Evolutionary conservation across 2,113 vertebrate genomes (phyloP).

Genomic region (Ailuropoda melanoleuca): DNA sequence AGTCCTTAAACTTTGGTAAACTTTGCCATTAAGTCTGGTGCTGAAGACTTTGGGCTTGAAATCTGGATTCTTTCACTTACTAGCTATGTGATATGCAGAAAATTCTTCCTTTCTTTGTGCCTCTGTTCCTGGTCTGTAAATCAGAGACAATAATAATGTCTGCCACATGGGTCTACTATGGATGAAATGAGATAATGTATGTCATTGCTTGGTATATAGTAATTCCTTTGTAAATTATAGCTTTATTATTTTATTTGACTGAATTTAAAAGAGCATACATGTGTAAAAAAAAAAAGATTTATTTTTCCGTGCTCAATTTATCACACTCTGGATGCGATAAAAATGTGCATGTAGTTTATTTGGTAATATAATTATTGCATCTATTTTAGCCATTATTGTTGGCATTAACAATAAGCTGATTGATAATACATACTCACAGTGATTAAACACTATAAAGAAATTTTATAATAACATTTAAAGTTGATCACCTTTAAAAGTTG

Average conservation of each 20-base stretch:
- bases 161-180: neutral
- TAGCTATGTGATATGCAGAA: neutral
- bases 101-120: neutral
- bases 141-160: neutral
- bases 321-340: neutral
- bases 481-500: neutral
- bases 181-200: neutral
- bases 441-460: neutral
- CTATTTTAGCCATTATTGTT: neutral
- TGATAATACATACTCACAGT: neutral
- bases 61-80: neutral
- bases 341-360: neutral
- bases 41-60: neutral
- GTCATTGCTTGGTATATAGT: neutral
- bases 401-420: neutral
- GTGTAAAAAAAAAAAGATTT: neutral
- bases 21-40: neutral
- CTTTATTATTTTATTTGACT: neutral
- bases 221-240: neutral
- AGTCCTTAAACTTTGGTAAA: neutral
- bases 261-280: neutral
- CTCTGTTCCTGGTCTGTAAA: neutral
- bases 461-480: conserved; percentile 3
- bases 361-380: neutral
- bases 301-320: neutral